A percentile compares a stretch with the other conserved stretches of the same genome.
phyloP scores from a whole-genome alignment of 1,140 invertebrate genomes.

The Drosophila funebris region DNA sequence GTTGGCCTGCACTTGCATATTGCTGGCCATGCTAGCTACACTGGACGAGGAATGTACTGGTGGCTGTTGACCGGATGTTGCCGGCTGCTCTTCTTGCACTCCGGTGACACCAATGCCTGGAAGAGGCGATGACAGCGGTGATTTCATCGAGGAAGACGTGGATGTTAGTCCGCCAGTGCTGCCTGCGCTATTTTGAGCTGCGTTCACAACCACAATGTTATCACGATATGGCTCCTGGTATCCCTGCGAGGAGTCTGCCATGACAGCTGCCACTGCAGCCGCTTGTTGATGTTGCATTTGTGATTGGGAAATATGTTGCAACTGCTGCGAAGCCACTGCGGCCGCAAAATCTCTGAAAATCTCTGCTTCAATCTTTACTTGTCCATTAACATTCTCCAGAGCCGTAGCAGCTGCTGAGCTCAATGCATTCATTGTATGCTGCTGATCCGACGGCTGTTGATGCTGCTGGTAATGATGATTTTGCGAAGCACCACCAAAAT shows the following conservation, averaged over 20 bases:
- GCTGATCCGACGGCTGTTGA: conserved; percentile 53
- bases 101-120: conserved; percentile 21
- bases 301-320: conserved; percentile 76
- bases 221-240: conserved; percentile 77
- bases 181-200: conserved; percentile 49
- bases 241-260: conserved; percentile 76
- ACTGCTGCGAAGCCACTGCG: conserved; percentile 76
- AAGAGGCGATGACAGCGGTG: conserved; percentile 76
- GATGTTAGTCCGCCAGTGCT: conserved; percentile 64
- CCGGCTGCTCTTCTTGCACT: conserved; percentile 38
- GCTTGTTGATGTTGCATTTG: conserved; percentile 72
- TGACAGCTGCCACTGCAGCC: conserved; percentile 70
- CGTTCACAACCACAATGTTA: conserved; percentile 26
- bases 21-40: conserved; percentile 33
- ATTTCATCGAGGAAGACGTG: conserved; percentile 82
- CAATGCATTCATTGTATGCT: conserved; percentile 72
- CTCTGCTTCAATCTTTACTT: conserved; percentile 78
- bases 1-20: conserved; percentile 49
- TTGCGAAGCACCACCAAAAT: conserved; percentile 48
- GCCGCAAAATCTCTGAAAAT: conserved; percentile 78
- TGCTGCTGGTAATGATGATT: conserved; percentile 72
- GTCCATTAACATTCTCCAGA: conserved; percentile 66
- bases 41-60: conserved; percentile 69
- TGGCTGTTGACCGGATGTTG: conserved; percentile 50
- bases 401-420: conserved; percentile 65